Evolutionary conservation across 1,140 invertebrate species (phyloP).

Genomic region (Hypsibius dujardini): DNA sequence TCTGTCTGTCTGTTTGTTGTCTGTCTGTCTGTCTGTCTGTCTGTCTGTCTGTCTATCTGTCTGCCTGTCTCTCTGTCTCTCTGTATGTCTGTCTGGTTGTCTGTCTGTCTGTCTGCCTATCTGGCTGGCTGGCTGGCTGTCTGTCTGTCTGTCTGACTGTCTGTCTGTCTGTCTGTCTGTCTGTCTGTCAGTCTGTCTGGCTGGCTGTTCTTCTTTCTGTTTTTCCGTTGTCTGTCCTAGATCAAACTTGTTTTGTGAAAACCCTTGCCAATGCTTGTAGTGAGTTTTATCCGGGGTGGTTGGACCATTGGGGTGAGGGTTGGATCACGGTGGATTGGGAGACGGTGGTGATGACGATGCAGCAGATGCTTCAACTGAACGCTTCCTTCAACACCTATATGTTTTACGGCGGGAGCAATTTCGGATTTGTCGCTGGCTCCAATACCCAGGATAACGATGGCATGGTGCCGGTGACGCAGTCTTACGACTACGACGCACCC

Average conservation of each 20-base stretch:
- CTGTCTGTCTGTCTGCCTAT: no score
- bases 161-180: no score
- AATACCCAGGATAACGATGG: not conserved
- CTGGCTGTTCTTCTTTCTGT: no score
- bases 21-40: no score
- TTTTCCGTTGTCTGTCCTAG: slow-evolving; percentile 17
- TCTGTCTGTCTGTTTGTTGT: no score
- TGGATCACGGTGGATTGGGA: slow-evolving; percentile 40
- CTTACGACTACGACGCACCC: slow-evolving; percentile 37
- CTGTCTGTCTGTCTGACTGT: no score
- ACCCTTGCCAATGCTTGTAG: slow-evolving; percentile 56
- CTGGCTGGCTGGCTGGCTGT: no score
- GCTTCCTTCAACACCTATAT: slow-evolving; percentile 62
- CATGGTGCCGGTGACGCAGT: slow-evolving; percentile 29
- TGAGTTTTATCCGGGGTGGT: slow-evolving; percentile 65
- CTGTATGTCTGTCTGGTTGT: no score
- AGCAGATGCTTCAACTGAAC: slow-evolving; percentile 44
- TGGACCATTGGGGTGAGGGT: slow-evolving; percentile 63
- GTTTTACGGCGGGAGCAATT: slow-evolving; percentile 28
- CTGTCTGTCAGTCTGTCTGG: no score
- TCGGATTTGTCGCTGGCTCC: not conserved
- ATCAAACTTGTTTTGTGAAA: slow-evolving; percentile 31
- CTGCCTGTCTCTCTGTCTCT: no score
- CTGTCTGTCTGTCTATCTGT: no score
- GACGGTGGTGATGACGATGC: slow-evolving; percentile 41